Evolutionary conservation across 2,797 vertebrate species (phyloP).

Genomic region (Phoeniculus purpureus): DNA sequence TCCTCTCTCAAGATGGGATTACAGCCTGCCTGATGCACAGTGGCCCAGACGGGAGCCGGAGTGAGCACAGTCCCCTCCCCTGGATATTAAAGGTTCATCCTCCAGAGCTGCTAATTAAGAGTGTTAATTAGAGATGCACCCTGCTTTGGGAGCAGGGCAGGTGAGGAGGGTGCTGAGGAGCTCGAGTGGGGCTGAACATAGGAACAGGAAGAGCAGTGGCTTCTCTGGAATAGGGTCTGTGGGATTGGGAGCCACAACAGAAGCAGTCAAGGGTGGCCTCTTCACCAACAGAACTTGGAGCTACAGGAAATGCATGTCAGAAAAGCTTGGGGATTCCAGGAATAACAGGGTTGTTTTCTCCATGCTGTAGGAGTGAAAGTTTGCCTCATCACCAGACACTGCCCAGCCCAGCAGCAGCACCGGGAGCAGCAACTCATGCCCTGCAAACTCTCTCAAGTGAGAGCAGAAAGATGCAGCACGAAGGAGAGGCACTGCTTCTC

Average conservation of each 20-base stretch:
- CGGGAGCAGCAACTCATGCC: accelerated
- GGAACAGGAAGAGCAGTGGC: background rate
- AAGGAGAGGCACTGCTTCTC: background rate
- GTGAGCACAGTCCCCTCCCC: background rate
- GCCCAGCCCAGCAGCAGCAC: background rate
- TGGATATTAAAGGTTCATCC: background rate
- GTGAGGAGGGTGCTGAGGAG: background rate
- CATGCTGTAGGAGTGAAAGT: background rate
- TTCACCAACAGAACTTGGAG: background rate
- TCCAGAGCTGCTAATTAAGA: background rate
- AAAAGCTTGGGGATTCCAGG: background rate
- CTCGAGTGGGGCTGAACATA: background rate
- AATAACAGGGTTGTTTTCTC: background rate
- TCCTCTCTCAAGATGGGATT: background rate
- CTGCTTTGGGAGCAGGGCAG: accelerated
- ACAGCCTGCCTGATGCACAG: background rate
- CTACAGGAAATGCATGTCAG: background rate
- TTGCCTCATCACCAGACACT: background rate
- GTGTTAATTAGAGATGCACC: background rate
- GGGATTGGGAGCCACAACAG: background rate
- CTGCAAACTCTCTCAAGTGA: background rate
- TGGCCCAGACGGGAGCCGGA: accelerated
- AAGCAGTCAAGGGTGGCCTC: background rate
- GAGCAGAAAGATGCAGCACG: background rate
- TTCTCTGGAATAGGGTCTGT: accelerated